Base-by-base conservation (phyloP, 1,140 invertebrate genomes). In the Leptopilina boulardi region DNA sequence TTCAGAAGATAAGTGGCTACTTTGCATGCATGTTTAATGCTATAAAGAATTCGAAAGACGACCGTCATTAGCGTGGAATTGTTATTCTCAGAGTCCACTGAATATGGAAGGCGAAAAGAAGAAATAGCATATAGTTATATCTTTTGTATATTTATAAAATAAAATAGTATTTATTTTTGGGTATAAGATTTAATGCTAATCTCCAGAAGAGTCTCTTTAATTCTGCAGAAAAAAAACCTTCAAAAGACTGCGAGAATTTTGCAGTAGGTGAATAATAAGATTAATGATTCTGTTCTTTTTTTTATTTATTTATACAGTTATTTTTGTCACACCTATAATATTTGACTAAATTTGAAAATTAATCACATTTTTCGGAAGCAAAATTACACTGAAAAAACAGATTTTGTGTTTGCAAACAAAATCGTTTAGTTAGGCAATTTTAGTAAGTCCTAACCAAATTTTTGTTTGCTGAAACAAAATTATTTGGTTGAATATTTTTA, bases 51-150 rank as follows among this genome's bases (percentile, higher is more conserved):
- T 26, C 56, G 56, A 66, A 66, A 66, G 56, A 26, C 56, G 56
- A 30, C 56, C 56, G 56, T 66, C 56, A 66, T 66, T 66, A 66
- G 56, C 56, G 56, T 21, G 5, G 56, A 66, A 66, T 66, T 66
- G 56, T 66, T 66, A 66, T 66, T 66, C 23, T 66, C 56, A 66
- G 56, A 66, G 56, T 26, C 56, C 56, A 66, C 56, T 66, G 56
- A 26, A 66, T 66, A 13, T 26, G 56, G 56, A 30, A 66, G 56
- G 11, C 56, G 56, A 66, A 66, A 66, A 66, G 56, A 66, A 66
- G 21, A 66, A 66, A 30, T 26, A 26, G 23, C 23, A 10, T 11
- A 2, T 47, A 47, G 44, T 47, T 47, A 47, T 56, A 23, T 66
- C 11, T 11, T 21, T n/a, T 66, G 26, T 66, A 21, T 21, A 66